Conservation (phyloP, 2,888 invertebrate species). For the Sminthurides aquaticus region DNA sequence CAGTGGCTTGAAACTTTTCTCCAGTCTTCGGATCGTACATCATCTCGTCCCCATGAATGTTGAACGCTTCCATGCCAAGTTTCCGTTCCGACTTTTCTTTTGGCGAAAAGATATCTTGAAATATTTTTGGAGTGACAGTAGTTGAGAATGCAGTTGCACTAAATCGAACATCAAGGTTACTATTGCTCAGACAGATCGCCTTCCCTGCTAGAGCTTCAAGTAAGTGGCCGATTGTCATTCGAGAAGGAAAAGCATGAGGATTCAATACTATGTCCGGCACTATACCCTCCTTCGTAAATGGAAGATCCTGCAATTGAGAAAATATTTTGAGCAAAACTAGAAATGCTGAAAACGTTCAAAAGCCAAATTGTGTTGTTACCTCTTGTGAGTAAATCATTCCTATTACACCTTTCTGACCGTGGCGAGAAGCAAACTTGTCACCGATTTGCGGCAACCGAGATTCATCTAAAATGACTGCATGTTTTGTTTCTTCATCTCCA, state of each 20-base stretch:
- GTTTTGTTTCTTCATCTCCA: constrained; percentile 55
- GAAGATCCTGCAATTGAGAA: constrained; percentile 47
- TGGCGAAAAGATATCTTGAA: constrained; percentile 3
- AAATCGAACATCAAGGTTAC: constrained; percentile 9
- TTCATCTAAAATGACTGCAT: constrained; percentile 51
- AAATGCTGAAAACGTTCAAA: no score
- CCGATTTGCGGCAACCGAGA: constrained; percentile 58
- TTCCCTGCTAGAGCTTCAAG: constrained; percentile 56
- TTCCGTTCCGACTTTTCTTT: no score
- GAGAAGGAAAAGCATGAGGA: constrained; percentile 58
- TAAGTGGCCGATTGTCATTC: constrained; percentile 60
- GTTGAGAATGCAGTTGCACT: background rate
- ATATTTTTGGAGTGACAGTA: background rate
- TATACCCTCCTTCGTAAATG: constrained; percentile 52
- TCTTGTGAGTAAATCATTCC: constrained; percentile 55
- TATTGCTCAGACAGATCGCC: constrained; percentile 43
- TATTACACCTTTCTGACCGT: constrained; percentile 60
- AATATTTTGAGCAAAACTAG: no score
- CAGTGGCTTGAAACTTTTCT: constrained; percentile 53
- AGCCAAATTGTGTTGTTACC: no score
- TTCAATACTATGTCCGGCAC: constrained; percentile 58
- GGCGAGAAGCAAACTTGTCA: constrained; percentile 58
- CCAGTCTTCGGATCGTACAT: constrained; percentile 57
- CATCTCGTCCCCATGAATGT: constrained; percentile 51
- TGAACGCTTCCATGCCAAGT: no score